These are phyloP conservation scores for Gymnorhina tibicen DNA, from an alignment of 2,113 vertebrate species.

Conservation along the genomic window DNA sequence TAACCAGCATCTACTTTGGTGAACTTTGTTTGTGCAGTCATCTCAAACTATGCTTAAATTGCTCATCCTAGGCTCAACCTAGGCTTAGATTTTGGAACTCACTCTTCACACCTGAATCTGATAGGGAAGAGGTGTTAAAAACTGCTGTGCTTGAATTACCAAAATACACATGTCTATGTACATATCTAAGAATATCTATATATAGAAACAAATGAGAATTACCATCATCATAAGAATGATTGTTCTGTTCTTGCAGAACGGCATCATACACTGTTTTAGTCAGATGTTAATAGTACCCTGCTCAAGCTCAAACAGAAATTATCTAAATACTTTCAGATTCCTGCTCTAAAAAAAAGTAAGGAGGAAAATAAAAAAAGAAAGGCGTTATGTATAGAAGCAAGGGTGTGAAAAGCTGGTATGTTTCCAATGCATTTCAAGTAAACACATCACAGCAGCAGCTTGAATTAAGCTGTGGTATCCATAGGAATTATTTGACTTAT, in stretches of 20 bases:
- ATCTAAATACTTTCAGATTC: neutral
- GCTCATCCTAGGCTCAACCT: neutral
- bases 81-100: neutral
- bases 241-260: neutral
- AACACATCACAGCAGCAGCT: neutral
- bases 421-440: neutral
- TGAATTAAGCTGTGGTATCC: neutral
- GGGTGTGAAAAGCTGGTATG: neutral
- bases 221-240: neutral
- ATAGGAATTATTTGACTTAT: neutral
- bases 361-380: neutral
- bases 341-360: neutral
- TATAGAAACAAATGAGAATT: neutral
- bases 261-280: neutral
- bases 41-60: neutral
- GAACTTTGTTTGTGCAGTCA: neutral
- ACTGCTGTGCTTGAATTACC: neutral
- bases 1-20: neutral
- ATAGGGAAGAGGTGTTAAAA: neutral
- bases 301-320: neutral
- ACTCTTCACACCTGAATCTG: neutral
- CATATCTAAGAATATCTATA: neutral
- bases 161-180: neutral
- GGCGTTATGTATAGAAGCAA: neutral
- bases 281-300: neutral